Conservation (phyloP, 2,888 invertebrate species). For the Lordiphosa andalusiaca region DNA sequence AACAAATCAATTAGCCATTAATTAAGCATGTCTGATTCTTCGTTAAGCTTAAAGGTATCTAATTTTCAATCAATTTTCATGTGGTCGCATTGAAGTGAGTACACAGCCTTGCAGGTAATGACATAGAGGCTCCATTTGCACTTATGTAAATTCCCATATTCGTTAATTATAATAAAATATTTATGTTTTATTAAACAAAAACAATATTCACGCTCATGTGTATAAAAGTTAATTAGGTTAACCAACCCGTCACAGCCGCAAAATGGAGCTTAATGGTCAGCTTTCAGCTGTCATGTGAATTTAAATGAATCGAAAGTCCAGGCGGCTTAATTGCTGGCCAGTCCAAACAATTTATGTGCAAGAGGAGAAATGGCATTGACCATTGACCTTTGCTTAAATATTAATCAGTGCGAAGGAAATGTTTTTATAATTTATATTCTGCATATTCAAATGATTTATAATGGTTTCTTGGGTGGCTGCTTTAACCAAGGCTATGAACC, state of each 20-base stretch:
- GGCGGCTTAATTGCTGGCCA: constrained; percentile 28
- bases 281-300: constrained; percentile 31
- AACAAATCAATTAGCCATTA: constrained; percentile 48
- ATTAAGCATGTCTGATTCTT: too few species aligned
- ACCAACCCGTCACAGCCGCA: constrained; percentile 15
- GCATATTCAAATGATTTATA: not conserved
- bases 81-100: too few species aligned
- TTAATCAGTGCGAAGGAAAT: constrained; percentile 18
- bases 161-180: constrained; percentile 43
- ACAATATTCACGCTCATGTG: constrained; percentile 13
- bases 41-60: too few species aligned
- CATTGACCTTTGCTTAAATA: constrained; percentile 51
- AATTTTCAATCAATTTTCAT: too few species aligned
- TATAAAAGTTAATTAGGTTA: constrained; percentile 14
- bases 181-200: constrained; percentile 15
- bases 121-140: too few species aligned
- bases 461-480: constrained; percentile 3
- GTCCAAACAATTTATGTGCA: constrained; percentile 10
- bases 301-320: constrained; percentile 34
- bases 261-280: constrained; percentile 19
- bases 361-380: constrained; percentile 35
- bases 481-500: too few species aligned
- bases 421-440: not conserved
- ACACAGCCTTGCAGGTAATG: too few species aligned
- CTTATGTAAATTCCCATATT: too few species aligned